Evolutionary conservation across 2,888 invertebrate genomes (phyloP).

Genomic region (Parapristionchus giblindavisi): DNA sequence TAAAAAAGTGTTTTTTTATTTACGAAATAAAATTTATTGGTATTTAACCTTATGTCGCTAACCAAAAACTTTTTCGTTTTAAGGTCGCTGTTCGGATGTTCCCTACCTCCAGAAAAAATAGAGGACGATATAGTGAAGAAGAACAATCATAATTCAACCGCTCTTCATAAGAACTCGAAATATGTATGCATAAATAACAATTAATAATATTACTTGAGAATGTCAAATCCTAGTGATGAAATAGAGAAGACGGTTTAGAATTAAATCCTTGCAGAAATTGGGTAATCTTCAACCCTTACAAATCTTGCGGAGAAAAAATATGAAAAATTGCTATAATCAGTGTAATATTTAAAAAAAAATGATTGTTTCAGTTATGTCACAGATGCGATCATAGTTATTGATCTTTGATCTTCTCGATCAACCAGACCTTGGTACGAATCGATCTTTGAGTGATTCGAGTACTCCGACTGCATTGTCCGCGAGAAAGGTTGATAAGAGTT

Average conservation of each 20-base stretch:
- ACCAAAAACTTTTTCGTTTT: no score
- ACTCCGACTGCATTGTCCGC: background rate
- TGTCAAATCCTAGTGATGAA: background rate
- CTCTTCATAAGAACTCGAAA: constrained; percentile 6
- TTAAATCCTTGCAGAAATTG: no score
- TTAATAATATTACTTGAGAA: background rate
- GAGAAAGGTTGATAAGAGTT: background rate
- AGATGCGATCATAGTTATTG: background rate
- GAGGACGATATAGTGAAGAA: constrained; percentile 10
- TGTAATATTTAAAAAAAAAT: no score
- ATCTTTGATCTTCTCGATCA: background rate
- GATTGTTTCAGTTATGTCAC: constrained; percentile 27
- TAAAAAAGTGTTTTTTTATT: no score
- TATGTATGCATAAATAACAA: background rate
- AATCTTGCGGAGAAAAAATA: no score
- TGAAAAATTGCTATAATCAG: no score
- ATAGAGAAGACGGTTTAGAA: no score
- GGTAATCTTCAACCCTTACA: no score
- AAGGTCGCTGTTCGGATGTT: constrained; percentile 32
- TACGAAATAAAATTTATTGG: no score
- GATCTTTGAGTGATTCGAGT: constrained; percentile 18
- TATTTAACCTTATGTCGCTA: no score
- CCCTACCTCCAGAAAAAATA: background rate
- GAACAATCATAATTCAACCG: constrained; percentile 1
- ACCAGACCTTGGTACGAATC: background rate